Evolutionary conservation across 2,113 vertebrate genomes (phyloP).

Genomic region (Paradisaea rubra): DNA sequence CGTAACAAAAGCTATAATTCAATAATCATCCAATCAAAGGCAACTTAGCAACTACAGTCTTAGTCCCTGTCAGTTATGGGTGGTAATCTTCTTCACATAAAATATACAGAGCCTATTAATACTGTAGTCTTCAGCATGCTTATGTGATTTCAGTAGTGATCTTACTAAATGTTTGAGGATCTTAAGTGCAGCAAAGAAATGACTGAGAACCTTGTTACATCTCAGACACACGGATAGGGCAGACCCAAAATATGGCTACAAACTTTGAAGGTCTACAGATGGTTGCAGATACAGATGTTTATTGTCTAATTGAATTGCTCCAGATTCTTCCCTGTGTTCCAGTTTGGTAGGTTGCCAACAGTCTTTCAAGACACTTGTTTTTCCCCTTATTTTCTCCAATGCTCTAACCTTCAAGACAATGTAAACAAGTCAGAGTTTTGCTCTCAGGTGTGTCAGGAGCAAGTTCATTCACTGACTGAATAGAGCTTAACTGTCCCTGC

Average conservation of each 20-base stretch:
- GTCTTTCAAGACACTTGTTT: not conserved
- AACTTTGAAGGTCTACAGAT: not conserved
- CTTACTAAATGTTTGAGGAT: not conserved
- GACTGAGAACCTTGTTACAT: not conserved
- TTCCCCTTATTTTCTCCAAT: not conserved
- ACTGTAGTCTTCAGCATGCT: not conserved
- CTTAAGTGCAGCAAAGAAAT: not conserved
- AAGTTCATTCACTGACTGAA: not conserved
- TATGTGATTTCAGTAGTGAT: not conserved
- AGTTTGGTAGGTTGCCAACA: not conserved
- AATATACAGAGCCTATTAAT: not conserved
- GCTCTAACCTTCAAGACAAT: not conserved
- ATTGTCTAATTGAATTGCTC: not conserved
- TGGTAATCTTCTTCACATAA: not conserved
- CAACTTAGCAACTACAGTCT: not conserved
- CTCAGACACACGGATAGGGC: not conserved
- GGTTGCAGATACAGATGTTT: not conserved
- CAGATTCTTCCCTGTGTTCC: not conserved
- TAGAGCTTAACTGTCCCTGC: not conserved
- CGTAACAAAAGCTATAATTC: not conserved
- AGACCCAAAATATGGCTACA: not conserved
- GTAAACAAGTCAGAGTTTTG: not conserved
- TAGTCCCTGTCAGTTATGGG: not conserved
- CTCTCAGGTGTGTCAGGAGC: not conserved
- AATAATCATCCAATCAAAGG: not conserved